A percentile compares a stretch with the other conserved stretches of the same genome.
Conservation (phyloP, 2,113 vertebrate species). For the Vicugna pacos region DNA sequence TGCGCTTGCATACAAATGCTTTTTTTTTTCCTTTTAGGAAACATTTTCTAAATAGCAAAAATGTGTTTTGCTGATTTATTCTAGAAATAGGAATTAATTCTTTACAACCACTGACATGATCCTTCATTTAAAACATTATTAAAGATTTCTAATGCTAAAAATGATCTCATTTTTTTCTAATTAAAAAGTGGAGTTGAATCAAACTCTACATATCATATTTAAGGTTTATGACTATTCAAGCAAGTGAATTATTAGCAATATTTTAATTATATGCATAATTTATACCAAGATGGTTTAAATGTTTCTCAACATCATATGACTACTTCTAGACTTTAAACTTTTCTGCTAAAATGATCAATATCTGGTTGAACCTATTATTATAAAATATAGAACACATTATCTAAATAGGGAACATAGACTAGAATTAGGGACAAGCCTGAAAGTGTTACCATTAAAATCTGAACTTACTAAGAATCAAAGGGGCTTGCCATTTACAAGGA, state of each 20-base stretch:
- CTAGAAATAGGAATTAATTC: constrained; percentile 76
- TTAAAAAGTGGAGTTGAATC: constrained; percentile 57
- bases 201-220: constrained; percentile 60
- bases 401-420: background rate
- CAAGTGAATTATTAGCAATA: constrained; percentile 71
- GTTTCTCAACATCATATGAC: background rate
- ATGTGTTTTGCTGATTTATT: constrained; percentile 66
- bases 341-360: constrained; percentile 14
- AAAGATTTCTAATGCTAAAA: constrained; percentile 75
- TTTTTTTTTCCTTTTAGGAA: constrained; percentile 62
- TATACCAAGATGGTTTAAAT: constrained; percentile 13
- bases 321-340: background rate
- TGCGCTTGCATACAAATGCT: constrained; percentile 79
- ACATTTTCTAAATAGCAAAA: constrained; percentile 64
- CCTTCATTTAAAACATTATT: constrained; percentile 73
- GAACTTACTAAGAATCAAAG: background rate
- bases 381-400: background rate
- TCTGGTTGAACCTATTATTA: background rate
- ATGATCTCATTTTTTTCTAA: constrained; percentile 66
- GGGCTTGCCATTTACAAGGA: background rate
- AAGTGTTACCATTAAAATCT: background rate
- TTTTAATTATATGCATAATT: constrained; percentile 68
- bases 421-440: background rate
- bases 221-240: constrained; percentile 75
- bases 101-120: constrained; percentile 64